phyloP scores from a whole-genome alignment of 1,140 invertebrate genomes.

The Ruditapes philippinarum region DNA sequence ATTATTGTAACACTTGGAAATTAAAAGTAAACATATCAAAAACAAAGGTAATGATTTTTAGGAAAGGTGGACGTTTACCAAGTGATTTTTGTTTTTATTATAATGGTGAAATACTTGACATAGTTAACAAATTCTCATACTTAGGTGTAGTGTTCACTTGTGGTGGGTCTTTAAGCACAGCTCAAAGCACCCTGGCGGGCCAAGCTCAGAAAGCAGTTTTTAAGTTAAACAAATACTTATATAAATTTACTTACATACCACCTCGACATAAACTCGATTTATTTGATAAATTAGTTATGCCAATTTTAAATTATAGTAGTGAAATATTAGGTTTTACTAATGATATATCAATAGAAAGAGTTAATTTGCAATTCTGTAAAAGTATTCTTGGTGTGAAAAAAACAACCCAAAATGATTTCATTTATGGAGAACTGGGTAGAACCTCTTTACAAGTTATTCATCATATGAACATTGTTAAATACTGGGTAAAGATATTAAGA shows the following conservation, averaged over 20 bases:
- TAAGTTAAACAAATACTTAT: background rate
- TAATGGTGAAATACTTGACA: background rate
- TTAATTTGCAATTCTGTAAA: background rate
- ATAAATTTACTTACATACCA: background rate
- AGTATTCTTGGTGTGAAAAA: background rate
- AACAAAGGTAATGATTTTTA: constrained; percentile 5
- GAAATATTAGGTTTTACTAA: background rate
- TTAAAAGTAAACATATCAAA: background rate
- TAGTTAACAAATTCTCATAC: background rate
- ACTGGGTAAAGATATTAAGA: background rate
- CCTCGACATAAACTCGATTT: background rate
- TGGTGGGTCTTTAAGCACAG: background rate
- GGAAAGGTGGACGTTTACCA: background rate
- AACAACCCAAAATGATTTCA: background rate
- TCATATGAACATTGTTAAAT: background rate
- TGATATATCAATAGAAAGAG: no score
- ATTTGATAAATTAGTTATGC: background rate
- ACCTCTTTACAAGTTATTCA: background rate
- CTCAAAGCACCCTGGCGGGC: background rate
- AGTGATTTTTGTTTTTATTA: background rate
- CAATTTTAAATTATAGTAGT: background rate
- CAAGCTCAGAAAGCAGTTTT: background rate
- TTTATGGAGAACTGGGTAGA: constrained; percentile 8
- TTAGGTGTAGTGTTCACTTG: background rate
- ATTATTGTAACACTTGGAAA: constrained; percentile 1